Evolutionary conservation across 2,888 invertebrate genomes (phyloP).

Genomic region (Sesamia inferens): DNA sequence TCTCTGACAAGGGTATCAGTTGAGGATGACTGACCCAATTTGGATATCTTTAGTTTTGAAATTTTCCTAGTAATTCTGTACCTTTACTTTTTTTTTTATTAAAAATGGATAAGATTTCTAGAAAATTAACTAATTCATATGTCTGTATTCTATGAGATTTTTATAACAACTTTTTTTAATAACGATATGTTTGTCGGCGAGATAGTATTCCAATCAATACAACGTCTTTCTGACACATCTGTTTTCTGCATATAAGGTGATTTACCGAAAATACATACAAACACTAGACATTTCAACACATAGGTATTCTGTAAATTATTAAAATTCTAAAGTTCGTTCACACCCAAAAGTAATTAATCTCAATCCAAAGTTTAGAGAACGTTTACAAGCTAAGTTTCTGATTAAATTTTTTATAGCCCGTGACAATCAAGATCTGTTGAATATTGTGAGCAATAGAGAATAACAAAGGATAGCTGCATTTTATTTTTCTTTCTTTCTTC

Average conservation of each 20-base stretch:
- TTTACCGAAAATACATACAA: not conserved
- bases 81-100: no score
- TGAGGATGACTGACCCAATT: no score
- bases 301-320: constrained; percentile 15
- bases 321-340: constrained; percentile 35
- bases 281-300: not conserved
- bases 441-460: constrained; percentile 3
- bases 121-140: no score
- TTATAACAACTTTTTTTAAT: no score
- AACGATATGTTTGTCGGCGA: no score
- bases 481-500: not conserved
- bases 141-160: no score
- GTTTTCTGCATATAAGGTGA: no score
- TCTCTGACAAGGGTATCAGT: no score
- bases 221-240: not conserved
- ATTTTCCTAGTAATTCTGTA: no score
- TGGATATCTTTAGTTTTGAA: no score
- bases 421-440: constrained; percentile 41
- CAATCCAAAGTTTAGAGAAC: constrained; percentile 37
- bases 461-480: not conserved
- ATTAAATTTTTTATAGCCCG: constrained; percentile 28
- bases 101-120: no score
- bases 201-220: no score
- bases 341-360: constrained; percentile 56
- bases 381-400: constrained; percentile 50